These are phyloP conservation scores for Sinonovacula constricta DNA, from an alignment of 1,140 invertebrate species.

Conservation along the genomic window DNA sequence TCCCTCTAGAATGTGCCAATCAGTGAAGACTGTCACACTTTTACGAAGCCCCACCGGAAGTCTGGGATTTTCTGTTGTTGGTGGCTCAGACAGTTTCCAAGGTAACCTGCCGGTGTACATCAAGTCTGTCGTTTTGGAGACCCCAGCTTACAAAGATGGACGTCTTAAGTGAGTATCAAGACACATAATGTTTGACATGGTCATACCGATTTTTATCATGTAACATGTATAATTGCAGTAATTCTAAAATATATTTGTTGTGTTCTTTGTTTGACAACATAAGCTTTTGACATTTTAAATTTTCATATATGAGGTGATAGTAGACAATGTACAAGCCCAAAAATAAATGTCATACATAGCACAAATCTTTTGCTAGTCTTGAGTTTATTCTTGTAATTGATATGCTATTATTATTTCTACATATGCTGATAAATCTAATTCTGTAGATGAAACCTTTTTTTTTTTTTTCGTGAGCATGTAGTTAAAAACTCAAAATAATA, in stretches of 20 bases:
- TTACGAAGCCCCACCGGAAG: slow-evolving; percentile 76
- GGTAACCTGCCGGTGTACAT: slow-evolving; percentile 80
- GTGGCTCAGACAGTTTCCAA: slow-evolving; percentile 79
- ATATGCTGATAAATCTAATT: background rate
- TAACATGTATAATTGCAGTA: no score
- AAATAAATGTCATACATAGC: no score
- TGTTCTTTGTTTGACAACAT: background rate
- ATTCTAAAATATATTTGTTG: no score
- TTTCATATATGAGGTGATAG: no score
- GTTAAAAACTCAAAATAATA: background rate
- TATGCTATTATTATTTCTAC: no score
- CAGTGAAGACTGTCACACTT: slow-evolving; percentile 79
- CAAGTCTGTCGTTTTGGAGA: slow-evolving; percentile 80
- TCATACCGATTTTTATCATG: no score
- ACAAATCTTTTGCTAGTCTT: no score
- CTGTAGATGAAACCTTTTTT: no score
- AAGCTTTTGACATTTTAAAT: no score
- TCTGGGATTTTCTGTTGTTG: slow-evolving; percentile 81
- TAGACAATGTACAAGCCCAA: no score
- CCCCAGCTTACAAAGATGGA: slow-evolving; percentile 80
- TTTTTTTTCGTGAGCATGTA: background rate
- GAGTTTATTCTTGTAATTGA: no score
- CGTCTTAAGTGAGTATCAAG: slow-evolving; percentile 74
- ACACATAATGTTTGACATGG: no score
- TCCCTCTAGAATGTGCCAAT: slow-evolving; percentile 77